Percentiles rank a stretch among this genome's conserved stretches.
phyloP scores from a whole-genome alignment of 2,888 invertebrate genomes.

The Sialis fuliginosa region DNA sequence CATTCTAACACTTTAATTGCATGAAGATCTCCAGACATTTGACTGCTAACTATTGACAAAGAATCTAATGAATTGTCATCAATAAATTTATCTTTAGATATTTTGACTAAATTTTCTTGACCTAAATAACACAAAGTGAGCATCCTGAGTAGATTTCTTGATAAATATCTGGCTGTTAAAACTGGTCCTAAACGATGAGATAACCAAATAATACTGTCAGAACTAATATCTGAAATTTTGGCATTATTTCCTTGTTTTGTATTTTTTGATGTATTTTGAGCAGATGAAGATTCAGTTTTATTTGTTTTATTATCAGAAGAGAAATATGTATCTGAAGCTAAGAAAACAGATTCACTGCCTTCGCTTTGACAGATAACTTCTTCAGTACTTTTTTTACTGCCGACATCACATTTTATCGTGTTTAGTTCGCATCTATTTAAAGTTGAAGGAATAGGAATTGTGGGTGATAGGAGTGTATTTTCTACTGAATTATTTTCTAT shows the following conservation, averaged over 20 bases:
- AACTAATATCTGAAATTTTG: constrained; percentile 71
- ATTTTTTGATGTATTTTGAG: background rate
- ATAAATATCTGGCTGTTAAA: constrained; percentile 76
- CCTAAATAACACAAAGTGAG: constrained; percentile 85
- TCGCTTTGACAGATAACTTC: constrained; percentile 19
- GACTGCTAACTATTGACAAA: constrained; percentile 44
- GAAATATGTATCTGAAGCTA: constrained; percentile 2
- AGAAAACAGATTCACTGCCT: background rate
- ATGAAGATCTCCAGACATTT: constrained; percentile 60
- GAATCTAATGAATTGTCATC: constrained; percentile 32
- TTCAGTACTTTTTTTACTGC: constrained; percentile 36
- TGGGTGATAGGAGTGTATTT: constrained; percentile 37
- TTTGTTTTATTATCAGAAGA: constrained; percentile 8
- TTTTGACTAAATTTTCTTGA: constrained; percentile 48
- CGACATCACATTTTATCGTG: constrained; percentile 43
- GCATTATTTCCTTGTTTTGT: constrained; percentile 9
- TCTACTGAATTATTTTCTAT: background rate
- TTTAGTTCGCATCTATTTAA: constrained; percentile 31
- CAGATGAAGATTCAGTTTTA: constrained; percentile 18
- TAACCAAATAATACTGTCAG: constrained; percentile 79
- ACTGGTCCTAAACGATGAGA: constrained; percentile 88
- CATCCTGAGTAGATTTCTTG: constrained; percentile 84
- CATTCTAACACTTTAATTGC: constrained; percentile 80
- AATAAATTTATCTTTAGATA: constrained; percentile 21
- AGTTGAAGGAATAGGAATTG: constrained; percentile 48